Percentiles rank a stretch among this genome's conserved stretches.
These are phyloP conservation scores for Philereme transversata DNA, from an alignment of 2,888 invertebrate genomes.

Conservation along the genomic window DNA sequence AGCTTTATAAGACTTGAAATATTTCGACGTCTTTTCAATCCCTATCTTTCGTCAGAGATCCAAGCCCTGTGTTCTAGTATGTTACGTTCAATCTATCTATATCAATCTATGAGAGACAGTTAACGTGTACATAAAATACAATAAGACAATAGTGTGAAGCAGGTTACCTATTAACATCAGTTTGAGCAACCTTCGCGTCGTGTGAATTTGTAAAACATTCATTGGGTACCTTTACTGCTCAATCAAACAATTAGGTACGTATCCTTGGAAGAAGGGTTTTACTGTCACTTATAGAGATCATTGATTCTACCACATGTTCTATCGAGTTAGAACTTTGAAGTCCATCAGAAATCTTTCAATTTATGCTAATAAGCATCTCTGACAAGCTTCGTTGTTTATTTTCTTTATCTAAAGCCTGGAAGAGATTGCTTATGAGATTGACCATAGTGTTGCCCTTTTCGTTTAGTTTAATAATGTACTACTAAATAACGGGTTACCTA, in stretches of 20 bases:
- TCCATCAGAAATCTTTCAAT: no score
- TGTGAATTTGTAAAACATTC: constrained; percentile 46
- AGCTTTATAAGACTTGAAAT: not conserved
- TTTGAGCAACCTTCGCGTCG: constrained; percentile 40
- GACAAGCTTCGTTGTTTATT: no score
- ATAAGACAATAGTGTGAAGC: constrained; percentile 63
- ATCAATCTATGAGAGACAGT: constrained; percentile 22
- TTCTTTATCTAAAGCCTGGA: no score
- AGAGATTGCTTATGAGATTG: no score
- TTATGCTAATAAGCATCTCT: no score
- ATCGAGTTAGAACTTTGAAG: no score
- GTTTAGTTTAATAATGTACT: no score
- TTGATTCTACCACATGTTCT: no score
- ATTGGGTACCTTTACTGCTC: constrained; percentile 28
- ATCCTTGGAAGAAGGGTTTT: not conserved
- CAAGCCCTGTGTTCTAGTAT: not conserved
- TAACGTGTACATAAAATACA: constrained; percentile 21
- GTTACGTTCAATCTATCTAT: constrained; percentile 11
- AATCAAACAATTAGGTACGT: constrained; percentile 32
- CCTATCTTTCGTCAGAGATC: constrained; percentile 1
- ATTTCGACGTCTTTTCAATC: not conserved
- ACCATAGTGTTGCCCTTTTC: no score
- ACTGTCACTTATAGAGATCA: no score
- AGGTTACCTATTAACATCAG: constrained; percentile 56
- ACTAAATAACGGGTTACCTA: no score